phyloP scores from a whole-genome alignment of 2,797 vertebrate genomes.

The Eurystomus glaucurus region DNA sequence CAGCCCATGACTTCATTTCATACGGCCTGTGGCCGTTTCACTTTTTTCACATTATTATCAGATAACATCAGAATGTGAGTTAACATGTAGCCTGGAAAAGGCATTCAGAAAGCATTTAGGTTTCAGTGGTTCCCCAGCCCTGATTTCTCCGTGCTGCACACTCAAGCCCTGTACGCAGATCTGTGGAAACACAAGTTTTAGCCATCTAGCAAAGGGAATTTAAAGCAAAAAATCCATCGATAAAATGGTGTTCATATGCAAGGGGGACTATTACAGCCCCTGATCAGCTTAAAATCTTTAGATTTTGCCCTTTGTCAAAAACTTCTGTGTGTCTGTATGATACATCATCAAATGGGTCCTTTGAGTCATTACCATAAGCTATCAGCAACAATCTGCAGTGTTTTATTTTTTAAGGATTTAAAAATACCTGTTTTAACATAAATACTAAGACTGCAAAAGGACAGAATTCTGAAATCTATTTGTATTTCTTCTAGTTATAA shows the following conservation, averaged over 20 bases:
- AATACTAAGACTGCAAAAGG: neutral
- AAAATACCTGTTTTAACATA: neutral
- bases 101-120: neutral
- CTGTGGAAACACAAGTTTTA: neutral
- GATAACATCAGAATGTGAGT: conserved; percentile 58
- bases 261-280: neutral
- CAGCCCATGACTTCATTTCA: conserved; percentile 20
- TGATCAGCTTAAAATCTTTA: neutral
- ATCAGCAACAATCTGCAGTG: neutral
- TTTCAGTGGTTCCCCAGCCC: neutral
- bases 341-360: neutral
- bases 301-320: neutral
- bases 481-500: neutral
- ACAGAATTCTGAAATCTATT: neutral
- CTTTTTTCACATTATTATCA: conserved; percentile 24
- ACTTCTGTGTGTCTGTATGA: neutral
- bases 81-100: conserved; percentile 51
- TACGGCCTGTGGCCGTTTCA: neutral
- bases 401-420: neutral
- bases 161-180: neutral
- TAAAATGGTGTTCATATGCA: neutral
- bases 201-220: neutral
- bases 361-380: neutral
- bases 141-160: neutral
- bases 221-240: neutral